Evolutionary conservation across 2,113 vertebrate genomes (phyloP).

Genomic region (Dicrurus megarhynchus): DNA sequence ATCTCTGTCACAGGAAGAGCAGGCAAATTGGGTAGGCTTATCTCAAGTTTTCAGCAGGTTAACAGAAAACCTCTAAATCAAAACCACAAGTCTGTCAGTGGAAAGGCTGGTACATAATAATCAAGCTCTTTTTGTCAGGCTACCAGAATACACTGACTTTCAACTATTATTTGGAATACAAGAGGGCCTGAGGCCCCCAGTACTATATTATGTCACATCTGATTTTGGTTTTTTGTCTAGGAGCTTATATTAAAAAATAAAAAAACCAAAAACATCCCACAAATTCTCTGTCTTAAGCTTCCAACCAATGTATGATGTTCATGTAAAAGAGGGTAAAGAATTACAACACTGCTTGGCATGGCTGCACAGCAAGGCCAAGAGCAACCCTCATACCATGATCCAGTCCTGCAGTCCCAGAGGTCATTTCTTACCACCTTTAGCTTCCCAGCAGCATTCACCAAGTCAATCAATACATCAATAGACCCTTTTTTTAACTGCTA

Average conservation of each 20-base stretch:
- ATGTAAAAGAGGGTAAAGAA: neutral
- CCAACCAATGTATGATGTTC: neutral
- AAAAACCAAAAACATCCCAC: neutral
- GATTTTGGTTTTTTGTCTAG: neutral
- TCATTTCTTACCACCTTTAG: neutral
- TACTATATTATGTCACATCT: neutral
- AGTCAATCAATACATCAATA: neutral
- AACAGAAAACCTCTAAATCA: neutral
- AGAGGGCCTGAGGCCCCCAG: neutral
- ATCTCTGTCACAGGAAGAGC: neutral
- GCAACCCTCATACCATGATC: neutral
- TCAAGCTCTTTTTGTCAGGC: neutral
- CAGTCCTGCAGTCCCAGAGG: neutral
- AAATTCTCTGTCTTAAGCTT: neutral
- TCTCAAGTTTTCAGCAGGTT: neutral
- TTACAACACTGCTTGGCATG: rapidly evolving
- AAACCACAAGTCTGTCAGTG: neutral
- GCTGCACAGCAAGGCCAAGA: neutral
- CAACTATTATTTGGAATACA: neutral
- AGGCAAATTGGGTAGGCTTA: rapidly evolving
- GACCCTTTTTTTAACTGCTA: neutral
- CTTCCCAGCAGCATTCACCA: neutral
- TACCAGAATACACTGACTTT: neutral
- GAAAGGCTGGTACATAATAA: neutral
- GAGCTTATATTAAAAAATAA: neutral